Base-by-base conservation (phyloP, 2,797 vertebrate genomes). In the Helicolenus hilgendorfi region DNA sequence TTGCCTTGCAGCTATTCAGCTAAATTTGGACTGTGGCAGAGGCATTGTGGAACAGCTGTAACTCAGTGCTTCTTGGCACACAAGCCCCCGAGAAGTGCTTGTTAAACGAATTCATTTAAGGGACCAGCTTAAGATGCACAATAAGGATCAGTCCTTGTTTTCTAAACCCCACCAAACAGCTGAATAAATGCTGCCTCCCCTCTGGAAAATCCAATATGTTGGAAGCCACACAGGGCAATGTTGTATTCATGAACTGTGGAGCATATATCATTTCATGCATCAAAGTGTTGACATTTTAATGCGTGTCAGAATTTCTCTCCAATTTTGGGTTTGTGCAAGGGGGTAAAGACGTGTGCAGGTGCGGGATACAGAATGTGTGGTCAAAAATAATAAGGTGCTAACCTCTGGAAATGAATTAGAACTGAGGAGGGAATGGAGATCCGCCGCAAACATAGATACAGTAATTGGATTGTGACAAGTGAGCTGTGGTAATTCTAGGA, bases 391-490 rank as follows among this genome's bases (percentile, higher is more conserved):
- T 89, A 93, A 88, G 86, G 83, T 94, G 90, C 90, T 96, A 93
- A 95, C 92, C 80, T 72, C 64, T 26, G 84, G 79, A 89, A 92
- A 95, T 84, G 75, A 91, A 89, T 84, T 84, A 64, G 84, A 87
- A 85, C 80, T 71, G 79, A 71, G 77, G 75, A 84, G 58, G 90
- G 90, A 80, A 64, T 77, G 81, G 80, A 58, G 89, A 89, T 80
- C 84, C 13, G 53, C 83, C 55, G 79, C 82, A 92, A 96, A 95
- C 89, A 88, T 22, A 88, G 87, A 86, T 84, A 90, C 87, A 91
- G 86, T 96, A 97, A 96, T 96, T 97, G 94, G 93, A 93, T 93
- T 94, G 92, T 91, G 92, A 96, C 90, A 94, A 93, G 93, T 91
- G 83, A 83, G 85, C 77, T 80, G 65, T 72, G 70, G 84, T 93